These are phyloP conservation scores for Anisognathus igniventris DNA, from an alignment of 2,797 vertebrate species.

Conservation along the genomic window DNA sequence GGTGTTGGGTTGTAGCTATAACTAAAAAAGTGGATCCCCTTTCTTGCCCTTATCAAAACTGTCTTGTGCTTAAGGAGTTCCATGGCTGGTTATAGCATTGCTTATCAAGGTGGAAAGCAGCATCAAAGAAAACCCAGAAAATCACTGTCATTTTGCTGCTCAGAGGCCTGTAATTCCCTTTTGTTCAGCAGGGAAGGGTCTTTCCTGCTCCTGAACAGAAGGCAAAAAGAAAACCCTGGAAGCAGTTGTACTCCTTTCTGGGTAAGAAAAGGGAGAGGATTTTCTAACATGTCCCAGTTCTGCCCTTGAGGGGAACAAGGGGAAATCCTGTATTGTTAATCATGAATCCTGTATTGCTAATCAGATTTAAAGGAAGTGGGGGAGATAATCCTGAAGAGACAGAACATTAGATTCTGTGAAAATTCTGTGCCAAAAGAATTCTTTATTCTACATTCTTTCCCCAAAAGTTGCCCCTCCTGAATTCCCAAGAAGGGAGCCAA, in stretches of 20 bases:
- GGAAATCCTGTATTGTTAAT: background rate
- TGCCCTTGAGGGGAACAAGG: background rate
- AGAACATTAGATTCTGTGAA: background rate
- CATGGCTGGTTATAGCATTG: slow-evolving; percentile 8
- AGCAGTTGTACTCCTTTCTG: background rate
- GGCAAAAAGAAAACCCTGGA: background rate
- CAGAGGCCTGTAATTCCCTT: background rate
- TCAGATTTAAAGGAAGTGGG: background rate
- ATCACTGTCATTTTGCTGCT: background rate
- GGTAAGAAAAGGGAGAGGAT: background rate
- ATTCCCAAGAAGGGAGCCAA: background rate
- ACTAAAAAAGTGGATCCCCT: slow-evolving; percentile 25
- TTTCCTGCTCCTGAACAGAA: background rate
- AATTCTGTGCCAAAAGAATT: slow-evolving; percentile 57
- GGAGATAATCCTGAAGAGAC: background rate
- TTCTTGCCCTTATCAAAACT: background rate
- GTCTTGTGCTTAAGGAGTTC: slow-evolving; percentile 21
- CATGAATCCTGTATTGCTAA: background rate
- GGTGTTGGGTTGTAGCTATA: slow-evolving; percentile 51
- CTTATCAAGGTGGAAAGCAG: background rate
- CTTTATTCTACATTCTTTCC: background rate
- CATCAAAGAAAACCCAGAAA: background rate
- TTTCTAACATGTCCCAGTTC: background rate
- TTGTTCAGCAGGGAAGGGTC: background rate
- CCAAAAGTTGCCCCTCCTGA: background rate